Conservation (phyloP, 64 coral and sea anemone species). For the Porites australiensis region DNA sequence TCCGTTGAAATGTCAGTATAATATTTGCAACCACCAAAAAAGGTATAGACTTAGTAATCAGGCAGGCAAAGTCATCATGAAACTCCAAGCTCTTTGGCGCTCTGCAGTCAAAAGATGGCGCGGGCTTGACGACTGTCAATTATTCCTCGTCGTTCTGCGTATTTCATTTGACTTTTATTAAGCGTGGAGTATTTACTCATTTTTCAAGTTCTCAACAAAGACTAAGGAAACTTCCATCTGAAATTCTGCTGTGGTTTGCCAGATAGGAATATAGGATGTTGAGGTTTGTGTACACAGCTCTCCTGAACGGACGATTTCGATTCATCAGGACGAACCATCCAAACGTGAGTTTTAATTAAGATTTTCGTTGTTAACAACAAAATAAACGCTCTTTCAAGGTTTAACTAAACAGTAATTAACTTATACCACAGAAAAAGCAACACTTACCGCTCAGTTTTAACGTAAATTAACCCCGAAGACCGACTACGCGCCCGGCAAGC, state of each 20-base stretch:
- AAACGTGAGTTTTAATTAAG: background rate
- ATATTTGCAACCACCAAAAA: no score
- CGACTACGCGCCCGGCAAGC: background rate
- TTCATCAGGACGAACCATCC: background rate
- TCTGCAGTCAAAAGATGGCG: no score
- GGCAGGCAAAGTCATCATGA: no score
- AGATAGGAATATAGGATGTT: background rate
- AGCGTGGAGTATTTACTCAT: background rate
- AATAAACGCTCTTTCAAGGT: background rate
- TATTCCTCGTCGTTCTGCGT: background rate
- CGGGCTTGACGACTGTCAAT: background rate
- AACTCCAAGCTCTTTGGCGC: no score
- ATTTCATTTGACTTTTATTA: no score
- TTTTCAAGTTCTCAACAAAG: background rate
- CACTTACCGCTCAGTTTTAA: constrained; percentile 2
- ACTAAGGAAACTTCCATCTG: background rate
- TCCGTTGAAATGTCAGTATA: no score
- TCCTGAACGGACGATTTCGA: background rate
- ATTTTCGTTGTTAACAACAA: background rate
- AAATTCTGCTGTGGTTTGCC: background rate
- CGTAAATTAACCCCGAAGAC: background rate
- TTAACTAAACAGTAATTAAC: constrained; percentile 11
- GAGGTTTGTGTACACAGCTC: background rate
- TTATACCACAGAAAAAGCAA: background rate
- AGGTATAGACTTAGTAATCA: no score